A percentile compares a stretch with the other conserved stretches of the same genome.
Conservation (phyloP, 2,797 vertebrate genomes). For the Syncerus caffer region DNA sequence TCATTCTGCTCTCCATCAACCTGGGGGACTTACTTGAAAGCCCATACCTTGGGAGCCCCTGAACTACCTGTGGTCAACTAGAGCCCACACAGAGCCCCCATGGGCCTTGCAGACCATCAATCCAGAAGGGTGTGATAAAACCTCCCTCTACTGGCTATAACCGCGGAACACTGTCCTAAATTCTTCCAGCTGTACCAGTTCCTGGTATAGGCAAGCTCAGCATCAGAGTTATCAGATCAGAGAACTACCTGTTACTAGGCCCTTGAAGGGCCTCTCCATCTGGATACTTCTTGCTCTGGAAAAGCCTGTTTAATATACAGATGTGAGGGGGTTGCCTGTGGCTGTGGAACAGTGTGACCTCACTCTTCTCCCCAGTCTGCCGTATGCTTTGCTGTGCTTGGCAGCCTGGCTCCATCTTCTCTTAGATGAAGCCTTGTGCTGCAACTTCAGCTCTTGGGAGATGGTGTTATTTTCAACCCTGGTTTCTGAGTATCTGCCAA, state of each 20-base stretch:
- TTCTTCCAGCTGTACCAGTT: background rate
- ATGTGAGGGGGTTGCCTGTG: background rate
- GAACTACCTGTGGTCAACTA: slow-evolving; percentile 34
- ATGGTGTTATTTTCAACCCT: background rate
- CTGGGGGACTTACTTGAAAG: slow-evolving; percentile 50
- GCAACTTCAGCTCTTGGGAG: background rate
- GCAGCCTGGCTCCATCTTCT: background rate
- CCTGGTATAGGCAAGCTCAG: background rate
- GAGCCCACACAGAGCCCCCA: background rate
- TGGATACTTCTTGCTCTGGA: background rate
- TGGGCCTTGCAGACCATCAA: slow-evolving; percentile 52
- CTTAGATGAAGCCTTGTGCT: background rate
- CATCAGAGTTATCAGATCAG: background rate
- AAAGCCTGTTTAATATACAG: background rate
- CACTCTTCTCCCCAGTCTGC: background rate
- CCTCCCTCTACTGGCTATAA: background rate
- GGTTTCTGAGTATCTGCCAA: background rate
- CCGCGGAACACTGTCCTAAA: background rate
- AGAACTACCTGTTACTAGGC: background rate
- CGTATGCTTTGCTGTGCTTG: background rate
- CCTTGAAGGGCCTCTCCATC: background rate
- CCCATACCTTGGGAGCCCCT: background rate
- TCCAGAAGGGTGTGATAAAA: slow-evolving; percentile 46
- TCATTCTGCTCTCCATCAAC: slow-evolving; percentile 63
- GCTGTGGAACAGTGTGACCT: background rate